Evolutionary conservation across 2,888 invertebrate species (phyloP).

Genomic region (Tribolium freemani): DNA sequence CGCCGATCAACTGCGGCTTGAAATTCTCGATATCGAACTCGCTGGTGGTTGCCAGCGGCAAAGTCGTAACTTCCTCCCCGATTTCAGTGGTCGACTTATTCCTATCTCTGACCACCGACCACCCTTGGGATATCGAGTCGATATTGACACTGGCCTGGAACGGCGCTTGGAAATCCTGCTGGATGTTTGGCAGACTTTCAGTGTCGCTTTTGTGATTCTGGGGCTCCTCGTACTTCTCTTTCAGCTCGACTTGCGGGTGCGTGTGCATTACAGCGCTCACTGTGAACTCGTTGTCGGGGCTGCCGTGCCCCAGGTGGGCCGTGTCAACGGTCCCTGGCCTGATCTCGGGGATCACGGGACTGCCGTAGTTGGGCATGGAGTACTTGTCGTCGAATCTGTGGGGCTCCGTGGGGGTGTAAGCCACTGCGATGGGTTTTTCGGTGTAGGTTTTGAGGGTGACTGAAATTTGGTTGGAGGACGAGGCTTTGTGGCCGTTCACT

Average conservation of each 20-base stretch:
- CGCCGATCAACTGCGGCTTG: slow-evolving; percentile 78
- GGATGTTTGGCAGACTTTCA: slow-evolving; percentile 53
- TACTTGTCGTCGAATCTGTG: slow-evolving; percentile 61
- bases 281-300: slow-evolving; percentile 60
- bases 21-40: slow-evolving; percentile 77
- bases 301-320: slow-evolving; percentile 43
- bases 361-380: slow-evolving; percentile 69
- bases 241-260: slow-evolving; percentile 54
- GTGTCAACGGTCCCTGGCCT: slow-evolving; percentile 59
- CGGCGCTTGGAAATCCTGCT: slow-evolving; percentile 76
- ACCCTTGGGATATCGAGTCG: slow-evolving; percentile 73
- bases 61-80: slow-evolving; percentile 61
- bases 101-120: slow-evolving; percentile 72
- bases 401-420: slow-evolving; percentile 73
- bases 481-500: slow-evolving; percentile 59
- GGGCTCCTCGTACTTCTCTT: slow-evolving; percentile 38
- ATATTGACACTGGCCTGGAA: slow-evolving; percentile 78
- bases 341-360: slow-evolving; percentile 70
- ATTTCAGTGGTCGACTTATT: slow-evolving; percentile 55
- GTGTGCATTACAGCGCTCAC: slow-evolving; percentile 67
- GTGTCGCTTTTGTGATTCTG: slow-evolving; percentile 36
- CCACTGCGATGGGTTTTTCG: slow-evolving; percentile 76
- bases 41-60: slow-evolving; percentile 65
- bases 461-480: slow-evolving; percentile 60
- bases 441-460: slow-evolving; percentile 67